Evolutionary conservation across 2,113 vertebrate genomes (phyloP).

Genomic region (Oplegnathus fasciatus): DNA sequence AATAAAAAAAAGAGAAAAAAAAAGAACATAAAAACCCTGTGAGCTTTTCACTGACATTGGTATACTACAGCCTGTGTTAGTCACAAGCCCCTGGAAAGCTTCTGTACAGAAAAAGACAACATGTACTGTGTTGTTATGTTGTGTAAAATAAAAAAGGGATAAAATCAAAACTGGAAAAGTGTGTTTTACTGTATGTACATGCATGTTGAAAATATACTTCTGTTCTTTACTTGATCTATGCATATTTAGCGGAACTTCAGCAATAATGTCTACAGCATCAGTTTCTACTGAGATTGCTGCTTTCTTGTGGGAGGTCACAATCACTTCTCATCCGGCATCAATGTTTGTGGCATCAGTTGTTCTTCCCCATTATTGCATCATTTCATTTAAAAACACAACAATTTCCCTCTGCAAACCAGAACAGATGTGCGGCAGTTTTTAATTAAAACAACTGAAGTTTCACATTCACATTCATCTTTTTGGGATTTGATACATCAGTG

Average conservation of each 20-base stretch:
- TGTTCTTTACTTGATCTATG: not conserved
- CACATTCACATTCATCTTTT: not conserved
- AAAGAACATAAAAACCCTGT: conserved; percentile 69
- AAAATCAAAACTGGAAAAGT: conserved; percentile 76
- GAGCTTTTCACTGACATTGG: conserved; percentile 88
- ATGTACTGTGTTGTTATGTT: conserved; percentile 92
- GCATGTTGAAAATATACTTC: not conserved
- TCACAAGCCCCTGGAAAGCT: conserved; percentile 83
- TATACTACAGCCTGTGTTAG: conserved; percentile 85
- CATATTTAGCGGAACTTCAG: not conserved
- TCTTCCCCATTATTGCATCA: not conserved
- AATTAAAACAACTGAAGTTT: not conserved
- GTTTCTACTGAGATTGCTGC: not conserved
- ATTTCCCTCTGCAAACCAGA: not conserved
- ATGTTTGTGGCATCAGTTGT: not conserved
- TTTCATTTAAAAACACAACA: not conserved
- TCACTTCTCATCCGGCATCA: not conserved
- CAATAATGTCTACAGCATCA: not conserved
- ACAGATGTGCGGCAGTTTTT: not conserved
- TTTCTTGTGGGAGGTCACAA: not conserved
- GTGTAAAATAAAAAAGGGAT: conserved; percentile 91
- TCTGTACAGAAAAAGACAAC: conserved; percentile 91
- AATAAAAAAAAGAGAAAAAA: conserved; percentile 75
- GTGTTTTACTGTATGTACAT: conserved; percentile 54
- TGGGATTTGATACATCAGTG: not conserved